Evolutionary conservation across 1,140 invertebrate genomes (phyloP), one percentile per base, ranked within the genome.

Genomic region (Drosophila repleta): DNA sequence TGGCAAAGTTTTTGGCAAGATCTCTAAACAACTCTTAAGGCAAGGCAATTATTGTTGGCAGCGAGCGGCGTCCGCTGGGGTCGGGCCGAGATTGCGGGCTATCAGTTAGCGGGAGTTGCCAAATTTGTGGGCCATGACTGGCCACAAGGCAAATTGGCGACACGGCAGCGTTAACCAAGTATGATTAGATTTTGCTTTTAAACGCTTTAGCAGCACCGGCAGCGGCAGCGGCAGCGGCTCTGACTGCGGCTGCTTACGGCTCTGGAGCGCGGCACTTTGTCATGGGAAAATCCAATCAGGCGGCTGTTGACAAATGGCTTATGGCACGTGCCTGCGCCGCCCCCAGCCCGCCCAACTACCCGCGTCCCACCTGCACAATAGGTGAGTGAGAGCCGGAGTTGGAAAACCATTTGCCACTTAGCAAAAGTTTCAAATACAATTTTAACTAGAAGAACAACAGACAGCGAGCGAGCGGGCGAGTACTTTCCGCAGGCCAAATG

Each of bases 391-490:
- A 35, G 29, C 10, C 15, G 37, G 37, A 57, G 55, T 55, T 61
- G 58, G 69, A 79, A 79, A 65, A 84, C 51, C 76, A 79, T 79
- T 84, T 84, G 80, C 80, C 73, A 79, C 76, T 74, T 84, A 79
- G 45, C 62, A 57, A 83, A 83, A 84, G 80, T 84, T 84, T 84
- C 41, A 84, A 84, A 84, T 70, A 84, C 80, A 84, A 83, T 83
- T 84, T 84, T 53, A 75, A 67, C 56, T 69, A 65, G 70, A 46
- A 71, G 32, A 62, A 46, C 57, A 63, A 62, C 48, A 48, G 35
- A 58, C 52, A 57, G 51, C 48, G 13, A 17, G 45, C 35, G 35
- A 67, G 77, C n/a, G n/a, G n/a, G n/a, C n/a, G n/a, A n/a, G n/a
- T n/a, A 73, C 60, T 81, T 82, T 82, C 52, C 74, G 35, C 58